Evolutionary conservation across 2,113 vertebrate genomes (phyloP).

Genomic region (Lampris incognitus): DNA sequence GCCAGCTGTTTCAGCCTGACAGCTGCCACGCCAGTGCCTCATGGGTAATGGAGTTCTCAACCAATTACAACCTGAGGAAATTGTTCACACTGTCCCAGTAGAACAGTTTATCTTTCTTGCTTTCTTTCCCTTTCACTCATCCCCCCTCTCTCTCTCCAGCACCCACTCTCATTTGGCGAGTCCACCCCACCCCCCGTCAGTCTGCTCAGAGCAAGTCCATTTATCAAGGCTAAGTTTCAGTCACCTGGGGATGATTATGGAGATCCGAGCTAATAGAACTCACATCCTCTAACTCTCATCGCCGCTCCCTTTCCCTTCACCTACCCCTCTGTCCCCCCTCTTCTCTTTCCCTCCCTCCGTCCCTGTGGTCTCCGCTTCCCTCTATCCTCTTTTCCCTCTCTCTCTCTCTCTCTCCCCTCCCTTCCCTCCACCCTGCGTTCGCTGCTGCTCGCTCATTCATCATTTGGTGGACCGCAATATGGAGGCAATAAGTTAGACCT

Average conservation of each 20-base stretch:
- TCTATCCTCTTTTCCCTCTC: slow-evolving; percentile 48
- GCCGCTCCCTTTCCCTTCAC: slow-evolving; percentile 26
- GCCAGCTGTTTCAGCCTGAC: slow-evolving; percentile 76
- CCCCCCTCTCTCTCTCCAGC: slow-evolving; percentile 35
- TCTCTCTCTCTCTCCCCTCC: slow-evolving; percentile 15
- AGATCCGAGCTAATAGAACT: slow-evolving; percentile 77
- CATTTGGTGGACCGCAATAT: slow-evolving; percentile 51
- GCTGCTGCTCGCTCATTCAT: slow-evolving; percentile 49
- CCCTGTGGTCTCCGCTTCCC: slow-evolving; percentile 70
- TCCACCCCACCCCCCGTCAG: not conserved
- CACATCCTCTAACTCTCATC: slow-evolving; percentile 71
- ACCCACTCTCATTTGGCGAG: slow-evolving; percentile 45
- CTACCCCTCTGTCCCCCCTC: not conserved
- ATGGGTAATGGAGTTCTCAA: slow-evolving; percentile 80
- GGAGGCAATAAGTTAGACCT: slow-evolving; percentile 57
- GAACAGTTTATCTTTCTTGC: slow-evolving; percentile 67
- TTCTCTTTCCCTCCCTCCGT: slow-evolving; percentile 49
- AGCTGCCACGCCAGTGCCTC: slow-evolving; percentile 71
- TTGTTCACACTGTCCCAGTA: slow-evolving; percentile 74
- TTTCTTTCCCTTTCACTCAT: slow-evolving; percentile 25
- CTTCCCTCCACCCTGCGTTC: slow-evolving; percentile 31
- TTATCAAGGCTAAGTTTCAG: slow-evolving; percentile 79
- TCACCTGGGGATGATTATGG: slow-evolving; percentile 79
- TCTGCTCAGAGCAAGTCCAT: slow-evolving; percentile 54
- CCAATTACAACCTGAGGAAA: slow-evolving; percentile 79